Evolutionary conservation across 2,888 invertebrate species (phyloP), one percentile per base, ranked within the genome.

Genomic region (Diogma glabrata): DNA sequence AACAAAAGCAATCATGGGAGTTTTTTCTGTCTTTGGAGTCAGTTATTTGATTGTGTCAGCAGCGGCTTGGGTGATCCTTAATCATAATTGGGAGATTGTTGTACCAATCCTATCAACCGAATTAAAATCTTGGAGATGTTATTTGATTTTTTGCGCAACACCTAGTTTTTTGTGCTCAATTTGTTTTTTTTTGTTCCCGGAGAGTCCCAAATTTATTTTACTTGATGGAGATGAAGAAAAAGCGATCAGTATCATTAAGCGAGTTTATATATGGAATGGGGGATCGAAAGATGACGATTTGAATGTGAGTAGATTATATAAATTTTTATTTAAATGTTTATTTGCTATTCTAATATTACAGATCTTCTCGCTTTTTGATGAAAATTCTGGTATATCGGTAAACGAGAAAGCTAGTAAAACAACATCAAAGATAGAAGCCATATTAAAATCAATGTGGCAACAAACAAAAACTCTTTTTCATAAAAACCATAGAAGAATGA

Each of bases 1-100:
- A 9, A 70, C 74, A 2, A 70, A 70, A 58, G 69, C 66, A 6
- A 64, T 69, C 9, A 64, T 67, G 63, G 63, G 63, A 17, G 60
- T 65, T 2, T 64, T 65, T 7, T 60, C 65, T 28, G 64, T 67
- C 24, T 65, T 66, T 45, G 67, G 67, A n/a, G 49, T 65, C 17
- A 63, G 64, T n/a, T 61, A 64, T 10, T 62, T 67, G 57, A 16
- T 62, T 24, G 58, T 67, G 56, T 67, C 68, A 7, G 62, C 60
- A 10, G 55, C 67, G 23, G 67, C 67, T 12, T 66, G 66, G 65
- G 17, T 65, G 19, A 60, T 67, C 3, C 63, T 67, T 19, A 64
- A 67, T 52, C 61, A 63, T 24, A 59, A 63, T 30, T 68, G 65
- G 63, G 56, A 56, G 16, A 58, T 64, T 33, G 53, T 57, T 14